Percentiles rank a stretch among this genome's conserved stretches.
Evolutionary conservation across 2,888 invertebrate genomes (phyloP).

Genomic region (Rhynchonema sp.): DNA sequence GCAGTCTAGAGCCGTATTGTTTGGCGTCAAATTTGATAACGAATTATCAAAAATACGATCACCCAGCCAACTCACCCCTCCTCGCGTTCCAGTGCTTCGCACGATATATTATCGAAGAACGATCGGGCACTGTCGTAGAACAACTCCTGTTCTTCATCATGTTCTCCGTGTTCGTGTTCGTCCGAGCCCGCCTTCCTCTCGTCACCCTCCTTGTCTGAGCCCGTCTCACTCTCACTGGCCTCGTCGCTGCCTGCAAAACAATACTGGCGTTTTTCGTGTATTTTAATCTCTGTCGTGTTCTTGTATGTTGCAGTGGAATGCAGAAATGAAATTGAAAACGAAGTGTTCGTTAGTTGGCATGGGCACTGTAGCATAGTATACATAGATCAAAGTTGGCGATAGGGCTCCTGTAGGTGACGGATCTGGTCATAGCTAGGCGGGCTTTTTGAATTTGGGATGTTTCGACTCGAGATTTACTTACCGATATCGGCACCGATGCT

Average conservation of each 20-base stretch:
- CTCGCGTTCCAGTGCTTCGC: conserved; percentile 49
- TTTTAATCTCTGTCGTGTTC: neutral
- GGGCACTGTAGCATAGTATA: no score
- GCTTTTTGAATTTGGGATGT: no score
- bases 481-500: no score
- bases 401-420: no score
- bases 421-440: no score
- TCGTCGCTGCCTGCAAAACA: neutral
- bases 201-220: neutral
- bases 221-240: no score
- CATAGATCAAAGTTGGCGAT: no score
- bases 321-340: no score
- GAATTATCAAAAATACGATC: neutral
- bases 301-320: no score
- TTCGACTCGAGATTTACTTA: no score
- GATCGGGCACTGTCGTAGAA: conserved; percentile 89
- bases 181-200: neutral
- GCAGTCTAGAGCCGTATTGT: no score
- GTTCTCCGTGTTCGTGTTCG: neutral
- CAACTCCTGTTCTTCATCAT: conserved; percentile 25
- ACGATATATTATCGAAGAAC: conserved; percentile 97
- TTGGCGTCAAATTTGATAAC: neutral
- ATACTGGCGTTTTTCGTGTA: neutral
- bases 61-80: conserved; percentile 12
- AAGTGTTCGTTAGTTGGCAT: no score